Evolutionary conservation across 2,113 vertebrate species (phyloP).

Genomic region (Neolamprologus sp.): DNA sequence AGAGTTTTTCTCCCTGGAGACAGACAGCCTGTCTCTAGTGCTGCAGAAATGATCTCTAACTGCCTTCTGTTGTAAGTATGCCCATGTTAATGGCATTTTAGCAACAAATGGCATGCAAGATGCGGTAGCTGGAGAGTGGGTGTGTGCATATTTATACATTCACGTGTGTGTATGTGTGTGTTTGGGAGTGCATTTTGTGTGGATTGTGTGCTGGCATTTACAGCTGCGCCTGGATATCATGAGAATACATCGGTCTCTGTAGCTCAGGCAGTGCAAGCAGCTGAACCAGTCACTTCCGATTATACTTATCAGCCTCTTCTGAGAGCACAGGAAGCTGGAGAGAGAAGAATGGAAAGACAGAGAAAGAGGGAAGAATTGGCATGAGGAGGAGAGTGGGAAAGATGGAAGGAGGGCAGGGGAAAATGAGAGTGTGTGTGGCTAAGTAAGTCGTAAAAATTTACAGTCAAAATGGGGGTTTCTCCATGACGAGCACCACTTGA

Average conservation of each 20-base stretch:
- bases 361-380: not conserved
- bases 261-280: conserved; percentile 38
- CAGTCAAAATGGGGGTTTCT: conserved; percentile 33
- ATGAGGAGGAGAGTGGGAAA: not conserved
- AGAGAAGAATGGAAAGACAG: not conserved
- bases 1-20: conserved; percentile 24
- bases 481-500: conserved; percentile 8
- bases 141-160: not conserved
- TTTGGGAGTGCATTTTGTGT: not conserved
- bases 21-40: conserved; percentile 6
- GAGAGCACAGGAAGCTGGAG: conserved; percentile 18
- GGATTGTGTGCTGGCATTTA: conserved; percentile 18
- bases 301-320: conserved; percentile 42
- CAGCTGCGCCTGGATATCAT: conserved; percentile 29
- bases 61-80: conserved; percentile 36
- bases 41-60: conserved; percentile 40
- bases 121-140: conserved; percentile 12
- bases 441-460: conserved; percentile 40
- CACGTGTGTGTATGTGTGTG: not conserved
- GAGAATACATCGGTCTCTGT: conserved; percentile 33
- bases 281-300: conserved; percentile 57
- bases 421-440: not conserved
- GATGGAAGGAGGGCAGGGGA: not conserved
- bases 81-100: conserved; percentile 49
- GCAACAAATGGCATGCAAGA: conserved; percentile 22